Percentiles rank a stretch among this genome's conserved stretches.
Evolutionary conservation across 2,113 vertebrate species (phyloP).

Genomic region (Istiophorus platypterus): DNA sequence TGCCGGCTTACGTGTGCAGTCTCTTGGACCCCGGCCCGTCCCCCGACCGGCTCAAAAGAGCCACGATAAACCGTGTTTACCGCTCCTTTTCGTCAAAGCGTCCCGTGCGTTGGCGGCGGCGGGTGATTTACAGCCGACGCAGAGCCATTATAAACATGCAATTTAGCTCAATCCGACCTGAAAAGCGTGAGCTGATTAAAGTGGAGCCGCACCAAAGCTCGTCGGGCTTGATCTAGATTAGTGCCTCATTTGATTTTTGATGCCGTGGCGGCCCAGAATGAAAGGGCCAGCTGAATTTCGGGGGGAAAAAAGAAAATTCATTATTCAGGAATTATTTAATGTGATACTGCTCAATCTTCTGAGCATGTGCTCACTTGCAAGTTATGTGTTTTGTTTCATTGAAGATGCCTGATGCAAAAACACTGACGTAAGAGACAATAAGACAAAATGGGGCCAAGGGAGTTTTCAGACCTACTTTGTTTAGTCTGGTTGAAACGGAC

Average conservation of each 20-base stretch:
- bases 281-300: slow-evolving; percentile 8
- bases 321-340: slow-evolving; percentile 22
- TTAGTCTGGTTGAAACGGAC: no score
- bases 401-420: not conserved
- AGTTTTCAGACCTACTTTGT: no score
- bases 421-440: no score
- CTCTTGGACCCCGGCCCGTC: slow-evolving; percentile 48
- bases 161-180: slow-evolving; percentile 56
- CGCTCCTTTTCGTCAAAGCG: slow-evolving; percentile 56
- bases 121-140: slow-evolving; percentile 60
- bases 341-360: not conserved
- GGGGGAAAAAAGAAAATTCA: slow-evolving; percentile 28
- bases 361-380: slow-evolving; percentile 17
- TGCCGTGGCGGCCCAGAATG: not conserved
- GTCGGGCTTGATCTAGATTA: slow-evolving; percentile 4
- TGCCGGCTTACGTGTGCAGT: slow-evolving; percentile 62
- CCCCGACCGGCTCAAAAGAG: slow-evolving; percentile 62
- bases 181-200: slow-evolving; percentile 52
- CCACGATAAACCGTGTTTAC: slow-evolving; percentile 56
- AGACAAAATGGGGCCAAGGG: no score
- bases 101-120: slow-evolving; percentile 7
- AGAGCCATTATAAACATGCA: slow-evolving; percentile 52
- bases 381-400: not conserved
- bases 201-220: slow-evolving; percentile 32
- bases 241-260: slow-evolving; percentile 24